Evolutionary conservation across 2,888 invertebrate genomes (phyloP).

Genomic region (Marasmarcha lunaedactyla): DNA sequence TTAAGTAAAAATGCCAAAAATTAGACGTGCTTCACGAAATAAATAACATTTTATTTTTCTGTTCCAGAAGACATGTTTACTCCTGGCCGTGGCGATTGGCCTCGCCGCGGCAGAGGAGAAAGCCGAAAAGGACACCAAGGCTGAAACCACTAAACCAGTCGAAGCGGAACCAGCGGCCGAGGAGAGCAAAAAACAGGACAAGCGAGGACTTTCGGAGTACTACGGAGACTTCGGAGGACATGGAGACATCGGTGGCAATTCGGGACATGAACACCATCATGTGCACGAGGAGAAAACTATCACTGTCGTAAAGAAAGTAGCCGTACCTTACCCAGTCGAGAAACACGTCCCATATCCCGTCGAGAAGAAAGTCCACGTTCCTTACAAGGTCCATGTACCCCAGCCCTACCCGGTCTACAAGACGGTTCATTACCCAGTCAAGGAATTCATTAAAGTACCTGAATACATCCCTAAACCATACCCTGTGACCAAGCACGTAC

Average conservation of each 20-base stretch:
- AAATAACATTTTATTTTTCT: conserved; percentile 12
- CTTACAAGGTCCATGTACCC: conserved; percentile 77
- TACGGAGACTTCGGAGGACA: conserved; percentile 48
- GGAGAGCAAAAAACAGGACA: conserved; percentile 67
- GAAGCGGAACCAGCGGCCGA: conserved; percentile 50
- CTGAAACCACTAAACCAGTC: conserved; percentile 28
- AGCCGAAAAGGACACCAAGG: conserved; percentile 56
- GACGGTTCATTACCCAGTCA: conserved; percentile 75
- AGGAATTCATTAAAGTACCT: conserved; percentile 75
- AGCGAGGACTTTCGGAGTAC: conserved; percentile 64
- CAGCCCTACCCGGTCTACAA: conserved; percentile 79
- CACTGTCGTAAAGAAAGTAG: conserved; percentile 78
- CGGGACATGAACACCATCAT: conserved; percentile 29
- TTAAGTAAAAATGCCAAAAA: no score
- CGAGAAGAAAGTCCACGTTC: conserved; percentile 74
- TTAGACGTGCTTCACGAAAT: no score
- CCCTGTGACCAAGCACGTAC: conserved; percentile 76
- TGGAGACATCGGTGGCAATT: conserved; percentile 25
- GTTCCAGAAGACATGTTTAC: conserved; percentile 56
- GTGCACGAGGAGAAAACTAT: conserved; percentile 74
- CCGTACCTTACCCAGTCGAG: conserved; percentile 79
- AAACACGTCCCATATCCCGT: conserved; percentile 77
- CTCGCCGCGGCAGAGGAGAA: conserved; percentile 69
- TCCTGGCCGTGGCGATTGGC: conserved; percentile 66
- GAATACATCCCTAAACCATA: conserved; percentile 76